Evolutionary conservation across 1,140 invertebrate species (phyloP).

Genomic region (Ladona fulva): DNA sequence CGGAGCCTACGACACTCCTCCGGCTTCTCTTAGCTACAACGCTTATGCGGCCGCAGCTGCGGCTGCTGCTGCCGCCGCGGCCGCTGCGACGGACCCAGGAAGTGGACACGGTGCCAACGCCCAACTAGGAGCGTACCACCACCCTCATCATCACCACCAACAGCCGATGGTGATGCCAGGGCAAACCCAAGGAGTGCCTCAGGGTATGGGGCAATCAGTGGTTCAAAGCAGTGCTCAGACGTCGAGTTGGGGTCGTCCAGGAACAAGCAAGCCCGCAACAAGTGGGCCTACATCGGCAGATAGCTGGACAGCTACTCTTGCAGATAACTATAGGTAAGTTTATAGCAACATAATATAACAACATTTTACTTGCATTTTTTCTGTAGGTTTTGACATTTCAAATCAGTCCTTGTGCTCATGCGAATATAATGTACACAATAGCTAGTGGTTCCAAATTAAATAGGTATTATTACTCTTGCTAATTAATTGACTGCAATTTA

Average conservation of each 20-base stretch:
- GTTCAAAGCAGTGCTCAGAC: neutral
- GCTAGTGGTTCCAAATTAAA: no score
- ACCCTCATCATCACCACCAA: neutral
- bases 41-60: constrained; percentile 11
- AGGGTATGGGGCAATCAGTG: neutral
- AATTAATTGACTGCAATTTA: no score
- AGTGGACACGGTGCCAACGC: no score
- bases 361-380: no score
- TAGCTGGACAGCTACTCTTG: neutral
- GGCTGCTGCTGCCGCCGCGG: constrained; percentile 2
- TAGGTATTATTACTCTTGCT: no score
- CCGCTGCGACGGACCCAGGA: neutral
- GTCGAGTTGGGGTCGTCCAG: neutral
- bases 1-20: neutral
- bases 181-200: neutral
- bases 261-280: neutral
- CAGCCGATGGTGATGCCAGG: neutral
- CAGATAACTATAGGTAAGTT: constrained; percentile 14
- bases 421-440: no score
- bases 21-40: constrained; percentile 2
- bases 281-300: neutral
- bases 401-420: no score
- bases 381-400: no score
- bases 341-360: neutral
- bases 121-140: neutral